Base-by-base conservation (phyloP, 2,797 vertebrate species). In the Chromobotia macracanthus region DNA sequence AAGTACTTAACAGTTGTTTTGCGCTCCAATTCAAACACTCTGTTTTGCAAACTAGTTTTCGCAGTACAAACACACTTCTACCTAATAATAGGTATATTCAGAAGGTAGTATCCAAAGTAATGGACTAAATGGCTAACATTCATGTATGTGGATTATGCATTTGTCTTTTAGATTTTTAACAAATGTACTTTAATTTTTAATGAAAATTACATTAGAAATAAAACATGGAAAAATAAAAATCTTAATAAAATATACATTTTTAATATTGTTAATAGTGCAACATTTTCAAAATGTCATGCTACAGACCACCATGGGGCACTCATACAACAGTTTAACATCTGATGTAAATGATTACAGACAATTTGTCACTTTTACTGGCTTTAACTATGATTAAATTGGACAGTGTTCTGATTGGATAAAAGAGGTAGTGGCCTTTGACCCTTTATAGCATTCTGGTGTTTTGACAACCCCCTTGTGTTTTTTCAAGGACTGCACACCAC, bases 361-460 rank as follows among this genome's bases (percentile, higher is more conserved):
- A 51, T 41, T 63, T 44, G 16, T 48, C 51, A 13, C 16, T 28
- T 78, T 71, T 71, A 50, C 16, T 64, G 0, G 58, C 58, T 31
- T 70, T 41, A 63, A 63, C 44, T 15, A 51, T 53, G 31, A 64
- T 63, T 50, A 7, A 51, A 69, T 50, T 2, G 23, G 28, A 58
- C 60, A 60, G 41, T 28, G 60, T 64, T 65, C 46, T 38, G 46
- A 70, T 58, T 65, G 50, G 23, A 16, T 70, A 72, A 76, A 82
- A 51, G 53, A 74, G 7, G 10, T 48, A 25, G 68, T 44, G 53
- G 16, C 28, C 72, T 70, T 69, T 53, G 53, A 64, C 64, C 46
- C 67, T 15, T 21, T 25, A 67, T 51, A 48, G 16, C 18, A 28
- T 77, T 82, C 10, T 15, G 18, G 28, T 74, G 72, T 82, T 84